These are phyloP conservation scores for Montipora sp. DNA, from an alignment of 64 coral and sea anemone genomes.

Conservation along the genomic window DNA sequence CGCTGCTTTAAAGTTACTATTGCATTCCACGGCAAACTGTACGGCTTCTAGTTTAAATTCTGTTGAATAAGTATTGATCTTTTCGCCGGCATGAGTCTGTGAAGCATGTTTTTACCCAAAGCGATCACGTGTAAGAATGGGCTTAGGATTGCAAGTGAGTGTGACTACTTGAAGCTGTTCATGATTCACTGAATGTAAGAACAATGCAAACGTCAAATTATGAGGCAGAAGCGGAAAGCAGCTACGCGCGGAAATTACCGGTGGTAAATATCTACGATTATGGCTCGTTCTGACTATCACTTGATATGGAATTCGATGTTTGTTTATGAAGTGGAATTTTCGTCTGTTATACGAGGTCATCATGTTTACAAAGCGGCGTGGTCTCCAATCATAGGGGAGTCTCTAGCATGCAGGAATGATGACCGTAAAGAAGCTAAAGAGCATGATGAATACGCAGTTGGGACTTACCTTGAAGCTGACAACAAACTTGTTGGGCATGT, in stretches of 20 bases:
- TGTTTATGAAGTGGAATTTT: conserved; percentile 82
- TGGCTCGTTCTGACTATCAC: conserved; percentile 67
- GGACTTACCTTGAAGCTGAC: conserved; percentile 74
- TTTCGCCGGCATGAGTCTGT: conserved; percentile 68
- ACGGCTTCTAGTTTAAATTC: conserved; percentile 73
- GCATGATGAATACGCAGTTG: conserved; percentile 69
- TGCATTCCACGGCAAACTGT: conserved; percentile 65
- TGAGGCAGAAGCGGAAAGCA: conserved; percentile 44
- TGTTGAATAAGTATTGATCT: conserved; percentile 63
- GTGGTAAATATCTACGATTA: conserved; percentile 76
- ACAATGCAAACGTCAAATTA: conserved; percentile 56
- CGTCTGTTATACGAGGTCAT: conserved; percentile 79
- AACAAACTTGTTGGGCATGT: conserved; percentile 79
- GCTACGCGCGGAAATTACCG: conserved; percentile 64
- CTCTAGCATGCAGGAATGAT: conserved; percentile 60
- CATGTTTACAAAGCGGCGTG: conserved; percentile 73
- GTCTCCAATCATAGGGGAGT: conserved; percentile 66
- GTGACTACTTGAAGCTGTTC: conserved; percentile 62
- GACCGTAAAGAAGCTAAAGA: conserved; percentile 61
- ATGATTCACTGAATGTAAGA: conserved; percentile 60
- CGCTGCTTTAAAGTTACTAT: conserved; percentile 67
- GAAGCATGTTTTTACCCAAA: conserved; percentile 68
- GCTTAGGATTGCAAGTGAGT: conserved; percentile 18
- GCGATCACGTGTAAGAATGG: conserved; percentile 70
- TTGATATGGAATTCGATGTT: conserved; percentile 75